Conservation (phyloP, 2,113 vertebrate species). For the Gopherus flavomarginatus region DNA sequence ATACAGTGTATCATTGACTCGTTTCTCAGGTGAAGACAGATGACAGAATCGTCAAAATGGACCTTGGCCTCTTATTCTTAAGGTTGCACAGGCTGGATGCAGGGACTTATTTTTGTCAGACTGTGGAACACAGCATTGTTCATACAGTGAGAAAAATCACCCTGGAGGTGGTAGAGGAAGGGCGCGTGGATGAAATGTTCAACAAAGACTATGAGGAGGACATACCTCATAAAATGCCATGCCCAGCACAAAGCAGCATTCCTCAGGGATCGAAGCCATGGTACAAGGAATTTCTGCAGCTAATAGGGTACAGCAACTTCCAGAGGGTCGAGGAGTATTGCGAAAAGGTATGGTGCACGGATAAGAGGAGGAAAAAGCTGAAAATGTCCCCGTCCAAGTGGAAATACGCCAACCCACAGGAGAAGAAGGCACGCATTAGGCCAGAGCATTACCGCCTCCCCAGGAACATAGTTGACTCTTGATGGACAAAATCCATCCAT, state of each 20-base stretch:
- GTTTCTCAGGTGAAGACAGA: constrained; percentile 85
- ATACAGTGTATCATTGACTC: background rate
- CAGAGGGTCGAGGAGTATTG: constrained; percentile 96
- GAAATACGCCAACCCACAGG: constrained; percentile 84
- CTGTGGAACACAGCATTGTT: constrained; percentile 92
- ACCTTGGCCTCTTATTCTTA: constrained; percentile 92
- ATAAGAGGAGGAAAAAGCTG: constrained; percentile 91
- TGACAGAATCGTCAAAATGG: constrained; percentile 88
- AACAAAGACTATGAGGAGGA: constrained; percentile 78
- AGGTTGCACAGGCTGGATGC: constrained; percentile 84
- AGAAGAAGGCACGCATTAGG: constrained; percentile 81
- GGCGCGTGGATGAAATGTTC: constrained; percentile 83
- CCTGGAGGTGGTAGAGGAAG: constrained; percentile 88
- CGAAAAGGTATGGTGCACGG: constrained; percentile 95
- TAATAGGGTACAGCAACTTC: constrained; percentile 95
- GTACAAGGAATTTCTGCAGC: constrained; percentile 97
- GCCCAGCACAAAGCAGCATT: constrained; percentile 75
- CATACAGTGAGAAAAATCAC: constrained; percentile 88
- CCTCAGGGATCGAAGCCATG: constrained; percentile 83
- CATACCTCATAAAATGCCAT: constrained; percentile 78
- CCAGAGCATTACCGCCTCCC: constrained; percentile 87
- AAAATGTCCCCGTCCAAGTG: constrained; percentile 87
- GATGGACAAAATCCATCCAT: constrained; percentile 45
- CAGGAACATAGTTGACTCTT: constrained; percentile 85
- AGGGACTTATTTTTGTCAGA: constrained; percentile 93